A percentile compares a stretch with the other conserved stretches of the same genome.
Conservation (phyloP, 2,797 vertebrate species). For the Micromesistius poutassou region DNA sequence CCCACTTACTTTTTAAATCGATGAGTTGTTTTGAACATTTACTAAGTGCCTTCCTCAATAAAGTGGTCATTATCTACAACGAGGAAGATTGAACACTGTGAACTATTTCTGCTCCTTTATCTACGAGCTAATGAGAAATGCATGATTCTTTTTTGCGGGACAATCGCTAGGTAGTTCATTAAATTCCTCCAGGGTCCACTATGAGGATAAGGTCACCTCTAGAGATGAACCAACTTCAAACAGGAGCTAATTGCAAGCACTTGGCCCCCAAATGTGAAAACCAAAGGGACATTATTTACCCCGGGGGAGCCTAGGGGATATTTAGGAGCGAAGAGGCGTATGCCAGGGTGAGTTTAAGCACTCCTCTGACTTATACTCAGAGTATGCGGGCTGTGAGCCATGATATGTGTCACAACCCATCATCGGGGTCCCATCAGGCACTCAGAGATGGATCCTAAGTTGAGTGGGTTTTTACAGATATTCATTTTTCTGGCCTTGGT, state of each 20-base stretch:
- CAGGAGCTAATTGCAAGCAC: neutral
- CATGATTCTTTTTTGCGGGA: neutral
- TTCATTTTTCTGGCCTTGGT: slow-evolving; percentile 17
- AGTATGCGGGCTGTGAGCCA: neutral
- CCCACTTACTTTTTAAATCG: slow-evolving; percentile 4
- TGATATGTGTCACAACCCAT: neutral
- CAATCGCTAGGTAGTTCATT: slow-evolving; percentile 11
- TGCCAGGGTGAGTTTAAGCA: slow-evolving; percentile 32
- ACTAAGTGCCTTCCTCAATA: slow-evolving; percentile 15
- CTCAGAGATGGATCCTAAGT: neutral
- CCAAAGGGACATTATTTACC: slow-evolving; percentile 25
- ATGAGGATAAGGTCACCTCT: slow-evolving; percentile 32
- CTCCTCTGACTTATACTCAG: neutral
- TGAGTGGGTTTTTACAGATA: neutral
- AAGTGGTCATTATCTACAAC: slow-evolving; percentile 8
- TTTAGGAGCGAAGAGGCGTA: neutral
- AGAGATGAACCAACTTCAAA: slow-evolving; percentile 19
- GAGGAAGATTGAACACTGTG: slow-evolving; percentile 6
- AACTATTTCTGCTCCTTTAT: slow-evolving; percentile 18
- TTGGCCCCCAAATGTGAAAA: neutral
- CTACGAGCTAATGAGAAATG: neutral
- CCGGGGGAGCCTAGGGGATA: neutral
- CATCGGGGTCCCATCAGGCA: neutral
- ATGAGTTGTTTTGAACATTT: slow-evolving; percentile 32
- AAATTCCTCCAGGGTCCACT: slow-evolving; percentile 16